Percentiles rank a stretch among this genome's conserved stretches.
These are phyloP conservation scores for Gambusia holbrooki DNA, from an alignment of 2,113 vertebrate species.

Conservation along the genomic window DNA sequence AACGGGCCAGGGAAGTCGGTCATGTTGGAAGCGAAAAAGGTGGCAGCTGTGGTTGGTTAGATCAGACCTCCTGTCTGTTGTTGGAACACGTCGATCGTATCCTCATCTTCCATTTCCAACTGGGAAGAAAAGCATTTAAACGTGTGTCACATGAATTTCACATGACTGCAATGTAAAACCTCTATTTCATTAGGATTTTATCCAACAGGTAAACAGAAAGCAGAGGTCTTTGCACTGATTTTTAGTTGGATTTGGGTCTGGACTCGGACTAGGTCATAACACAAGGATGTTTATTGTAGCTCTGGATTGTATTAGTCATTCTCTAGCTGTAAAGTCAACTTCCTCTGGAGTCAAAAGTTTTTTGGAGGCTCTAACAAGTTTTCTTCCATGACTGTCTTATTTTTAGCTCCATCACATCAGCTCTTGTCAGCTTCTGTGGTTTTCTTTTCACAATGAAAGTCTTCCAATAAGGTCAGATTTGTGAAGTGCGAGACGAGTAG, in stretches of 20 bases:
- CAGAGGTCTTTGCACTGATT: background rate
- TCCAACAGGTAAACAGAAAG: no score
- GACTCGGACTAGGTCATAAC: no score
- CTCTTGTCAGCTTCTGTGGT: background rate
- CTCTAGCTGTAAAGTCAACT: background rate
- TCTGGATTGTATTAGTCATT: background rate
- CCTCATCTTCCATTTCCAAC: constrained; percentile 99
- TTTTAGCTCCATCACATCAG: background rate
- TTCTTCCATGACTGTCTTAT: background rate
- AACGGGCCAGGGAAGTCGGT: constrained; percentile 23
- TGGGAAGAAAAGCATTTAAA: constrained; percentile 62
- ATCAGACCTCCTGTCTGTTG: constrained; percentile 97
- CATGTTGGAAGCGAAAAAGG: constrained; percentile 69
- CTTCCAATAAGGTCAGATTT: background rate
- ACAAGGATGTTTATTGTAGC: no score
- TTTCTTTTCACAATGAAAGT: background rate
- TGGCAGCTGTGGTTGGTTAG: constrained; percentile 75
- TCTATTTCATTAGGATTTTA: no score
- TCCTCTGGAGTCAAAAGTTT: background rate
- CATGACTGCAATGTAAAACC: no score
- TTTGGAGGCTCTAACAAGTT: background rate
- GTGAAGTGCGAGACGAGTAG: background rate
- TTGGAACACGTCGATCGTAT: constrained; percentile 99
- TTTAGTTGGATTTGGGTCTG: background rate
- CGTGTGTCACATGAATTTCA: no score